A percentile compares a stretch with the other conserved stretches of the same genome.
These are phyloP conservation scores for Gila orcuttii DNA, from an alignment of 2,113 vertebrate species.

Conservation along the genomic window DNA sequence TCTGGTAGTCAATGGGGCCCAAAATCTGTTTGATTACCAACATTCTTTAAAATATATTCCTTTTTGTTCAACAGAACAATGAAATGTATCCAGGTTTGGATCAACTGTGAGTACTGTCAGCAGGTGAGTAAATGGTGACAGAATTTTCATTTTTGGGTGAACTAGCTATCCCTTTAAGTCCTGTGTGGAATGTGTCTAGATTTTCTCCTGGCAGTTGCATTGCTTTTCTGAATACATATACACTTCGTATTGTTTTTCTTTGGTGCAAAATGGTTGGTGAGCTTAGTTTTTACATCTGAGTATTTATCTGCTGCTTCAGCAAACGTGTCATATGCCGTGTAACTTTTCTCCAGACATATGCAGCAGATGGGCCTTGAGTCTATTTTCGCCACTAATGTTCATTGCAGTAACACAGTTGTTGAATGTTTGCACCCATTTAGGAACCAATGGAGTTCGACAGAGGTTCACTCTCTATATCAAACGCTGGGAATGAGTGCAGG, in stretches of 20 bases:
- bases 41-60: no score
- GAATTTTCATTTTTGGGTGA: no score
- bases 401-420: no score
- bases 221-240: neutral
- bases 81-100: no score
- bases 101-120: no score
- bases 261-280: neutral
- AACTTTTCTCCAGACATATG: neutral
- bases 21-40: no score
- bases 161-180: neutral
- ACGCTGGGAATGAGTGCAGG: no score
- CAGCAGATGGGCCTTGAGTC: no score
- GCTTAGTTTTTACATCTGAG: neutral
- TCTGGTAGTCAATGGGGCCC: no score
- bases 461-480: neutral
- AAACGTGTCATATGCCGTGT: neutral
- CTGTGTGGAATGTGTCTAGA: neutral
- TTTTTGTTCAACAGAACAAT: no score
- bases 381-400: no score
- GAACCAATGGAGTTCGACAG: neutral
- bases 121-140: no score
- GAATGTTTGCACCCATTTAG: neutral
- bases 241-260: neutral
- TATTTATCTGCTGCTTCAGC: neutral
- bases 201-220: neutral